Base-by-base conservation (phyloP, 2,113 vertebrate genomes). In the Recurvirostra avosetta region DNA sequence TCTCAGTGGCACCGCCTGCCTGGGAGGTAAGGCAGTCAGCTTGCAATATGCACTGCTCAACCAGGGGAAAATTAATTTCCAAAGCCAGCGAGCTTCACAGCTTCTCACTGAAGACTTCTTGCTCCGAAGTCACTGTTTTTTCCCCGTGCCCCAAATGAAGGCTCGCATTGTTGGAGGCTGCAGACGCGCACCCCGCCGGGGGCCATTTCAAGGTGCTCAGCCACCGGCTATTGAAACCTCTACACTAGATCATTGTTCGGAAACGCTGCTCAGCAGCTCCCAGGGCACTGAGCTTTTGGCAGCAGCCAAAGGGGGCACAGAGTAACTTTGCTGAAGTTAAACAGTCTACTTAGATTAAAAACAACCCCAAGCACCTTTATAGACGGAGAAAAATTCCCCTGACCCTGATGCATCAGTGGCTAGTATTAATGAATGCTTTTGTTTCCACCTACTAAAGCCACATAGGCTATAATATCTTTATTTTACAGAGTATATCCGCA, bases 381-480 rank as follows among this genome's bases (percentile, higher is more conserved):
- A 84, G 92, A 91, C 10, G 27, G 56, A 92, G 86, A 75, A 95
- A 94, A 94, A 91, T 61, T 74, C 61, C 73, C 62, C 58, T 63
- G 58, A 85, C 87, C 91, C 91, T 75, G 73, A 78, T 87, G 83
- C 53, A 95, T 89, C 95, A 87, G 61, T 62, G 66, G 61, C 80
- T 81, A 66, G 65, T 74, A 96, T 94, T 94, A 96, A 96, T 45
- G 92, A 92, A 15, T 61, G 86, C 96, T 94, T 97, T 96, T 92
- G 91, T 96, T 96, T 96, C 97, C 86, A 89, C 52, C 61, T 93
- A 91, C 67, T 92, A 95, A 92, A 94, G 56, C 82, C 72, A 70
- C 53, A 81, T 45, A 38, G 49, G 34, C 53, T 90, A 43, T 9
- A 93, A 25, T 79, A 55, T 49, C 84, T 87, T 87, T 91, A 87